Percentiles rank a stretch among this genome's conserved stretches.
Conservation (phyloP, 2,113 vertebrate genomes). For the Gobius niger region DNA sequence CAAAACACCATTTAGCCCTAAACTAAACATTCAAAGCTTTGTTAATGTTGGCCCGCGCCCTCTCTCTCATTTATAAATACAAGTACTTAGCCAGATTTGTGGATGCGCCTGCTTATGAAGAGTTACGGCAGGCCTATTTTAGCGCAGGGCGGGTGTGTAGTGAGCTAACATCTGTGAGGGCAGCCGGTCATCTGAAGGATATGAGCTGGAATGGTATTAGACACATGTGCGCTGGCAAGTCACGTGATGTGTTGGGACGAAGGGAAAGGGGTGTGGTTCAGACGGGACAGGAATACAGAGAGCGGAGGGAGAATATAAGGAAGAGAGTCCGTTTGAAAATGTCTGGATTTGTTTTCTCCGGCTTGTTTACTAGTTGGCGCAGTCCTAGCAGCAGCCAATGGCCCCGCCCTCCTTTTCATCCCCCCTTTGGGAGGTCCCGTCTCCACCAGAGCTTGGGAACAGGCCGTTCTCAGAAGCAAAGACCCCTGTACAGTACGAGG, state of each 20-base stretch:
- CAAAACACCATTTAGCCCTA: neutral
- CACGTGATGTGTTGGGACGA: conserved; percentile 14
- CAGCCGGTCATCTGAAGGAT: conserved; percentile 17
- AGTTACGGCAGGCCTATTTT: neutral
- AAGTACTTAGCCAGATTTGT: neutral
- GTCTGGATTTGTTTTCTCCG: neutral
- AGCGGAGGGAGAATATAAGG: too few relatives aligned
- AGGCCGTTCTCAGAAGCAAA: conserved; percentile 29
- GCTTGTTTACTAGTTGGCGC: neutral
- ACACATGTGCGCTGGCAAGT: conserved; percentile 38
- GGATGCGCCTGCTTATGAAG: neutral
- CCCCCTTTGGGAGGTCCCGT: conserved; percentile 25
- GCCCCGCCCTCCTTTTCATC: conserved; percentile 18
- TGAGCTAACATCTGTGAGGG: conserved; percentile 9
- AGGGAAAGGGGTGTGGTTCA: too few relatives aligned
- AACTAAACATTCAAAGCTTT: conserved; percentile 1
- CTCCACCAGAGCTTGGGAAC: conserved; percentile 41
- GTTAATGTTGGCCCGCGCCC: neutral
- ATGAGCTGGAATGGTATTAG: neutral
- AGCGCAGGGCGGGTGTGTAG: neutral
- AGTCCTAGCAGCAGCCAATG: neutral
- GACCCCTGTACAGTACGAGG: neutral
- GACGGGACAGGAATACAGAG: neutral
- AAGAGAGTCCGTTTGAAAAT: neutral
- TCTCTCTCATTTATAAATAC: neutral